Conservation (phyloP, 2,888 invertebrate species). For the Latheticus oryzae region DNA sequence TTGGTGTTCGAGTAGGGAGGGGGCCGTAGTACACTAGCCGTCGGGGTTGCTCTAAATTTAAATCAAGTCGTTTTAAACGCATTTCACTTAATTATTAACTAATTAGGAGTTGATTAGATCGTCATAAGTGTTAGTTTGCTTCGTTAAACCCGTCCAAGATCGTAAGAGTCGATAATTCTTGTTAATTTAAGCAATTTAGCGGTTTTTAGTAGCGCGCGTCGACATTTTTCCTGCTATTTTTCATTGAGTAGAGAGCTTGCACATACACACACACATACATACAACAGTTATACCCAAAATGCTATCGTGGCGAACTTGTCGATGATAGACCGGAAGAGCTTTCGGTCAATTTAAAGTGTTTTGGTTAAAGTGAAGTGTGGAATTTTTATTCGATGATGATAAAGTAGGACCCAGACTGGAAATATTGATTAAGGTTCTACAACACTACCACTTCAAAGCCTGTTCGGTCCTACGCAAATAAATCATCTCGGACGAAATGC, state of each 20-base stretch:
- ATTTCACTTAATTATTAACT: conserved; percentile 61
- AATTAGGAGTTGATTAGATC: conserved; percentile 58
- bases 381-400: conserved; percentile 38
- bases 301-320: conserved; percentile 6
- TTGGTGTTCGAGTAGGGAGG: conserved; percentile 57
- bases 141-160: conserved; percentile 54
- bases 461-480: conserved; percentile 50
- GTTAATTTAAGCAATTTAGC: conserved; percentile 42
- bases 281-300: conserved; percentile 19
- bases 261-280: too few species aligned
- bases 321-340: conserved; percentile 10
- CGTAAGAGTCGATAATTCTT: conserved; percentile 45
- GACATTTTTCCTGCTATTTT: conserved; percentile 48
- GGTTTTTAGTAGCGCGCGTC: conserved; percentile 43
- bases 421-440: conserved; percentile 60
- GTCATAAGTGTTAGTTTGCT: conserved; percentile 55
- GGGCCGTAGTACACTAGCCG: conserved; percentile 59
- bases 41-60: conserved; percentile 62
- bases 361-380: conserved; percentile 37
- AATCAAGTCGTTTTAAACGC: conserved; percentile 61
- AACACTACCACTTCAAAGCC: conserved; percentile 49
- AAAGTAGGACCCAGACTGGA: conserved; percentile 53
- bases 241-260: conserved; percentile 14
- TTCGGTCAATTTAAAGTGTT: conserved; percentile 16
- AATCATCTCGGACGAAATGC: conserved; percentile 58